Percentiles rank a stretch among this genome's conserved stretches.
Evolutionary conservation across 2,113 vertebrate species (phyloP).

Genomic region (Recurvirostra avosetta): DNA sequence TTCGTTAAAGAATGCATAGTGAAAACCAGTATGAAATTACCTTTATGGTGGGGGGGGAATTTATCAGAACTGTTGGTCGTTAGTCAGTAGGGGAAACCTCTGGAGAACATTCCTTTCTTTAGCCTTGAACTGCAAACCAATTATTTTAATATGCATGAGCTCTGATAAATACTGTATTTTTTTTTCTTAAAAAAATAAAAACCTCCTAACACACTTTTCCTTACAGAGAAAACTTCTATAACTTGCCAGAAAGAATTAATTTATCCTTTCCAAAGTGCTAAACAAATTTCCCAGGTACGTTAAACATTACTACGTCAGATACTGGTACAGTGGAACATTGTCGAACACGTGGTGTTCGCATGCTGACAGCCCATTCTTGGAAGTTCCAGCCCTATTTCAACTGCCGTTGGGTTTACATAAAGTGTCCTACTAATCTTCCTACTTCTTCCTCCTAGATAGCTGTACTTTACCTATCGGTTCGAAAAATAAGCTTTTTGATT

Average conservation of each 20-base stretch:
- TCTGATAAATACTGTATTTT: conserved; percentile 73
- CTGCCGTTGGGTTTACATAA: conserved; percentile 8
- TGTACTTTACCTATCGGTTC: background rate
- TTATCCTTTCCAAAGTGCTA: conserved; percentile 89
- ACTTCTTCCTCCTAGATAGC: background rate
- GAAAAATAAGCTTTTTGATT: background rate
- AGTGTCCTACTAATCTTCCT: background rate
- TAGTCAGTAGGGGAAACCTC: conserved; percentile 53
- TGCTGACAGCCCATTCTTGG: background rate
- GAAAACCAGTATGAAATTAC: conserved; percentile 65
- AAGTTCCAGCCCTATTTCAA: conserved; percentile 17
- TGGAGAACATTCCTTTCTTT: conserved; percentile 67
- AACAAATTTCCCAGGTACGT: conserved; percentile 80
- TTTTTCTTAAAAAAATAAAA: conserved; percentile 79
- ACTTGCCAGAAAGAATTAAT: conserved; percentile 77
- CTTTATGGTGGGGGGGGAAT: conserved; percentile 51
- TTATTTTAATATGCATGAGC: conserved; percentile 58
- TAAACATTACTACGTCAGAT: conserved; percentile 72
- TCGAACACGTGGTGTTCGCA: conserved; percentile 4
- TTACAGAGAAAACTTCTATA: conserved; percentile 74
- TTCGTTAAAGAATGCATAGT: conserved; percentile 68
- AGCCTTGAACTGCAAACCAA: conserved; percentile 70
- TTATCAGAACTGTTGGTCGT: conserved; percentile 71
- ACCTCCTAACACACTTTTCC: conserved; percentile 74
- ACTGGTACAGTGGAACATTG: conserved; percentile 57